A percentile compares a stretch with the other conserved stretches of the same genome.
Evolutionary conservation across 2,797 vertebrate genomes (phyloP).

Genomic region (Hippocampus kuda): DNA sequence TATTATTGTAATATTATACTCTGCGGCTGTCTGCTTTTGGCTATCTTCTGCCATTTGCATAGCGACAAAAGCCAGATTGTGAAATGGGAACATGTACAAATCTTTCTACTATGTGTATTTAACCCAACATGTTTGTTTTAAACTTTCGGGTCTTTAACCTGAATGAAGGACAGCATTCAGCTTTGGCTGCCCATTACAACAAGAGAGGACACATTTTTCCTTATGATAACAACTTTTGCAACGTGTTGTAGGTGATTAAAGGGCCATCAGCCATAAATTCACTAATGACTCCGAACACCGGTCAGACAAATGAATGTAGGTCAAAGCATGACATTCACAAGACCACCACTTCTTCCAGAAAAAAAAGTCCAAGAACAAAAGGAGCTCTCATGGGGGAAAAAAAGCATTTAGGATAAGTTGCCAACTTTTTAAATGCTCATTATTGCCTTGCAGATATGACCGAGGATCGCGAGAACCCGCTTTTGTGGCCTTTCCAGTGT

Average conservation of each 20-base stretch:
- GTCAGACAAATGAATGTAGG: slow-evolving; percentile 28
- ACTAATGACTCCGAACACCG: neutral
- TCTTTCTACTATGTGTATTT: neutral
- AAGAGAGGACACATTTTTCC: neutral
- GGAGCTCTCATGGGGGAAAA: slow-evolving; percentile 42
- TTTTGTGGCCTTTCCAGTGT: slow-evolving; percentile 52
- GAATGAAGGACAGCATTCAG: neutral
- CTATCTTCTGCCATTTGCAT: neutral
- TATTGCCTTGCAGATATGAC: slow-evolving; percentile 60
- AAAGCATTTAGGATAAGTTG: slow-evolving; percentile 35
- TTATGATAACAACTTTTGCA: neutral
- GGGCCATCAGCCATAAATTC: neutral
- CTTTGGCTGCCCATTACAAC: neutral
- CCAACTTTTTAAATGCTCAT: slow-evolving; percentile 46
- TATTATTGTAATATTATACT: too few species aligned
- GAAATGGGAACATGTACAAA: neutral
- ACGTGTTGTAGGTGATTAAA: neutral
- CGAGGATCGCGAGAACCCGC: slow-evolving; percentile 26
- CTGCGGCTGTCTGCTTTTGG: neutral
- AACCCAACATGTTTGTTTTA: slow-evolving; percentile 1
- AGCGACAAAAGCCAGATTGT: neutral
- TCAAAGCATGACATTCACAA: slow-evolving; percentile 42
- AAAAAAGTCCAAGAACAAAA: slow-evolving; percentile 37
- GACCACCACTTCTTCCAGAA: slow-evolving; percentile 27
- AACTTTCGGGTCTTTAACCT: slow-evolving; percentile 2